Conservation (phyloP, 2,797 vertebrate genomes). For the Acomys russatus region DNA sequence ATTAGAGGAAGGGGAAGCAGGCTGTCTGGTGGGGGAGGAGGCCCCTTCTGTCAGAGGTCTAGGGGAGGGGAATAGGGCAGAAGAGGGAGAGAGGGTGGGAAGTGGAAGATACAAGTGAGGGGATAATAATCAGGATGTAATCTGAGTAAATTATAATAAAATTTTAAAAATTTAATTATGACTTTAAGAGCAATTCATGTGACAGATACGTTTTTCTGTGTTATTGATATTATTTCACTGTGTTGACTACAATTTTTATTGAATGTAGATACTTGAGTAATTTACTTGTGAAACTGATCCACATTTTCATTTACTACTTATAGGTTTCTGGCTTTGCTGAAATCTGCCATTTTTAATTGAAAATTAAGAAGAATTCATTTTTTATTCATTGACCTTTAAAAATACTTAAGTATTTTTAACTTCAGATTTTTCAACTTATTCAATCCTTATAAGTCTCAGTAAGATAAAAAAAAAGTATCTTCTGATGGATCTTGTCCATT, state of each 20-base stretch:
- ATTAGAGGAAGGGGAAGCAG: too few relatives aligned
- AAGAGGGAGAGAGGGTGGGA: too few relatives aligned
- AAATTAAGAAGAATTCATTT: neutral
- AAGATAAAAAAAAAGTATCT: conserved; percentile 6
- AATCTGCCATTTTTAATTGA: neutral
- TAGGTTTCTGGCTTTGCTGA: neutral
- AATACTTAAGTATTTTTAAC: neutral
- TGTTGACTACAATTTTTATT: conserved; percentile 8
- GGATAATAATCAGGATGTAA: too few relatives aligned
- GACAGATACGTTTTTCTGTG: neutral
- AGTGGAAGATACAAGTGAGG: too few relatives aligned
- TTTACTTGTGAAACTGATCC: neutral
- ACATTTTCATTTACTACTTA: conserved; percentile 8
- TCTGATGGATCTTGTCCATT: neutral
- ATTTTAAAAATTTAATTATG: neutral
- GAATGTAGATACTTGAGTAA: conserved; percentile 4
- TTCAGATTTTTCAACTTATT: neutral
- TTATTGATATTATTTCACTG: neutral
- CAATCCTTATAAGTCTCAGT: neutral
- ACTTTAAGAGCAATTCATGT: neutral
- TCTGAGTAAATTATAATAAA: too few relatives aligned
- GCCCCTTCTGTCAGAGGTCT: too few relatives aligned
- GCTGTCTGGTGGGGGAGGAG: too few relatives aligned
- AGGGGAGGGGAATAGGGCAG: too few relatives aligned
- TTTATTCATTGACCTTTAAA: neutral